Percentiles rank a stretch among this genome's conserved stretches.
These are phyloP conservation scores for Manacus vitellinus DNA, from an alignment of 2,113 vertebrate species.

Conservation along the genomic window DNA sequence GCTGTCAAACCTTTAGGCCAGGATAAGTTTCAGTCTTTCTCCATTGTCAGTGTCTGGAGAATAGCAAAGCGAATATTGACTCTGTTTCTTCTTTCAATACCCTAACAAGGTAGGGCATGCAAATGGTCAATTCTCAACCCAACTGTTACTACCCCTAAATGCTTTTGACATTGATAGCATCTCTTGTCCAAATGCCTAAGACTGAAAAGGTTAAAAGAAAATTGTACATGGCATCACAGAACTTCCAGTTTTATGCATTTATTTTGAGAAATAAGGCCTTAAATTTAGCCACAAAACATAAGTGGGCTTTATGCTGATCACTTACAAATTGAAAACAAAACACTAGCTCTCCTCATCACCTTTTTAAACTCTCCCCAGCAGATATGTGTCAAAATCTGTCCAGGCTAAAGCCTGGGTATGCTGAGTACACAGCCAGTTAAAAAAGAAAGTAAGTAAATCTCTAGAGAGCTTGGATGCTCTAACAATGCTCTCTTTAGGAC, in stretches of 20 bases:
- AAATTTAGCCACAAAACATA: not conserved
- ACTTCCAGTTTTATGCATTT: not conserved
- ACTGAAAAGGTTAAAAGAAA: not conserved
- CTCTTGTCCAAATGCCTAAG: not conserved
- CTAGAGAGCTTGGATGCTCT: not conserved
- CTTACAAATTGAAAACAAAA: not conserved
- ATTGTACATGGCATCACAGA: not conserved
- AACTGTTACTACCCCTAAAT: not conserved
- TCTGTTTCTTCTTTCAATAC: not conserved
- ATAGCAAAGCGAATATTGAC: not conserved
- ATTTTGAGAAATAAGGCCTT: not conserved
- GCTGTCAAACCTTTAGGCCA: not conserved
- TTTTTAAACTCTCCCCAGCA: not conserved
- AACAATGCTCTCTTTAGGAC: not conserved
- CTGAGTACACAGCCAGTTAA: not conserved
- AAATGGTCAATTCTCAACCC: not conserved
- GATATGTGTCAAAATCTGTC: fast-evolving
- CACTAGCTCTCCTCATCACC: not conserved
- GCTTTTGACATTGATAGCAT: not conserved
- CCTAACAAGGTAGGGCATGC: not conserved
- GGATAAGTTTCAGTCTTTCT: not conserved
- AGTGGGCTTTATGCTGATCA: not conserved
- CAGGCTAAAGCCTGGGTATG: not conserved
- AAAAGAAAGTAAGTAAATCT: not conserved
- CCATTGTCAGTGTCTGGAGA: not conserved